Evolutionary conservation across 2,888 invertebrate genomes (phyloP), one percentile per base, ranked within the genome.

Genomic region (Chesias legatella): DNA sequence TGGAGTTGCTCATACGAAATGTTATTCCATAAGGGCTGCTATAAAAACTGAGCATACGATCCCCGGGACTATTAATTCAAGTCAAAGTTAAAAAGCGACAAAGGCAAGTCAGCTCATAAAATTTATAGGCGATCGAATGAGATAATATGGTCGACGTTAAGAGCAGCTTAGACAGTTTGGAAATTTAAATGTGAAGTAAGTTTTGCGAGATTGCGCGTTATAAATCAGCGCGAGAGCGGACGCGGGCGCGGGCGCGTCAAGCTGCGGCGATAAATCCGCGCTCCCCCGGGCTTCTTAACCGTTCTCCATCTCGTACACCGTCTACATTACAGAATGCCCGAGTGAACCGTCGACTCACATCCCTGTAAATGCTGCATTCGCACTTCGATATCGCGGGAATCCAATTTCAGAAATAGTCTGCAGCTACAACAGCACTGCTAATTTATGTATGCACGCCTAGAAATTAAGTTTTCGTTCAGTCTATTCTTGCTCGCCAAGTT

Each of bases 141-240:
- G 88, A 88, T 88, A 86, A 86, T 86, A 88, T 88, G 82, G 86
- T 82, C 77, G 82, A 81, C 82, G 81, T 86, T 84, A 86, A 85
- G 84, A 83, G 75, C 79, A 82, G 85, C 85, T 88, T 88, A 88
- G 88, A 88, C 88, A 88, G 88, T 88, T 88, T 74, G 86, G 68
- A 88, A 88, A 88, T 88, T 88, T 88, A 88, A 88, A 88, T 88
- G 88, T 86, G 88, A 88, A 88, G 88, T 86, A 88, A 86, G 88
- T 88, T 88, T 88, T 88, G 86, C 80, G 80, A 88, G 88, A 86
- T 88, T 88, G 84, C 75, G 79, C 81, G 72, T 80, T 74, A 86
- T 88, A 88, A 88, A 88, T 88, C 86, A 88, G 88, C 73, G 75
- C 69, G 67, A 53, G 73, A 66, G 60, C 63, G 63, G 56, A 53